Conservation (phyloP, 2,888 invertebrate genomes). For the Cistogaster globosa region DNA sequence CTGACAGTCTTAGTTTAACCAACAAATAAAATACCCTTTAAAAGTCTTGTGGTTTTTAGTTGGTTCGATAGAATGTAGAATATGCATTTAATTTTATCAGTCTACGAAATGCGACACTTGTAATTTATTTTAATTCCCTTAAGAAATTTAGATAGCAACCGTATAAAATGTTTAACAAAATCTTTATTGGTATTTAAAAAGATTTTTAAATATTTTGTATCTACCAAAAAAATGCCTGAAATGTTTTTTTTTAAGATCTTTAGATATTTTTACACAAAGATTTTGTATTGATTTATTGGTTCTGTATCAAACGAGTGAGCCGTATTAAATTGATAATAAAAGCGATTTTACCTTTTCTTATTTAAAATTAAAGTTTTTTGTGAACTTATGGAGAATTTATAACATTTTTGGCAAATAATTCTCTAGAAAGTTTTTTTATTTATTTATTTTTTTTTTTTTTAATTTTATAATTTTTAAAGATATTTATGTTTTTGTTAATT, state of each 20-base stretch:
- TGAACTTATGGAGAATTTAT: too few species aligned
- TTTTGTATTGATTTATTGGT: not conserved
- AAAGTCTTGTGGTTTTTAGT: not conserved
- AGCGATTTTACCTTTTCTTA: not conserved
- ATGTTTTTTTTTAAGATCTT: constrained; percentile 32
- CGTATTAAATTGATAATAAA: not conserved
- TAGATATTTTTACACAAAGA: constrained; percentile 4
- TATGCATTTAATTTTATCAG: not conserved
- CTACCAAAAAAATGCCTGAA: constrained; percentile 10
- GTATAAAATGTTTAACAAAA: constrained; percentile 9
- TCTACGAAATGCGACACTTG: constrained; percentile 17
- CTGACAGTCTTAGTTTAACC: too few species aligned
- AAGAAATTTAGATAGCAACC: constrained; percentile 32
- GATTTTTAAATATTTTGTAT: constrained; percentile 31
- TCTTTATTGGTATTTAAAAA: constrained; percentile 13
- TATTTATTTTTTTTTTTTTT: too few species aligned
- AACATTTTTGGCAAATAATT: too few species aligned
- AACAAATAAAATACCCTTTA: too few species aligned
- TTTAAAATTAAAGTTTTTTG: not conserved
- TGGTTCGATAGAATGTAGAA: not conserved
- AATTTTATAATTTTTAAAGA: too few species aligned
- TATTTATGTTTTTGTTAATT: too few species aligned
- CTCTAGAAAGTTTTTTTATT: too few species aligned
- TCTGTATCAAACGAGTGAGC: constrained; percentile 8
- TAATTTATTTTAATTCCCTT: constrained; percentile 25